phyloP scores from a whole-genome alignment of 2,797 vertebrate genomes.

The Mionectes olivaceus region DNA sequence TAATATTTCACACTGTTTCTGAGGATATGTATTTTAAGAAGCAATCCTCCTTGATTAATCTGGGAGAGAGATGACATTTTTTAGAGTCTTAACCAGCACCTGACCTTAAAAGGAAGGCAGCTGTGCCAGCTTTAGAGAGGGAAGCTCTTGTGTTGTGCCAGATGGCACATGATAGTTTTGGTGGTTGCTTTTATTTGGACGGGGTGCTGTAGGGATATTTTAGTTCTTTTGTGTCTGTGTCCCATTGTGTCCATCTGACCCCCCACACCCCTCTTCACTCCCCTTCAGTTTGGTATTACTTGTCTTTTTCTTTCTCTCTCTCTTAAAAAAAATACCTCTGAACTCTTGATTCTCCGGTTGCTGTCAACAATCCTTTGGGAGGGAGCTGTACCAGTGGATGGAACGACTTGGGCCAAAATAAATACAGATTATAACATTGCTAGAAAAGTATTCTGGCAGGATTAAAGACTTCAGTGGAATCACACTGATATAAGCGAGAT shows the following conservation, averaged over 20 bases:
- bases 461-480: neutral
- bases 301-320: neutral
- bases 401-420: neutral
- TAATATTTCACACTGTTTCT: neutral
- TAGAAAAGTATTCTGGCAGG: neutral
- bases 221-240: neutral
- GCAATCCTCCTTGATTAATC: neutral
- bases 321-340: neutral
- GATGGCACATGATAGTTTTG: neutral
- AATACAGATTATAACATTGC: neutral
- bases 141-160: neutral
- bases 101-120: neutral
- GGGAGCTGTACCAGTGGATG: neutral
- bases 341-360: neutral
- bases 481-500: neutral
- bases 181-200: neutral
- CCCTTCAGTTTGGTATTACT: accelerated
- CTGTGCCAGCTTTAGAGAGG: neutral
- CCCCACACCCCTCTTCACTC: no score
- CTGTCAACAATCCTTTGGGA: neutral
- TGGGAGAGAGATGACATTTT: neutral
- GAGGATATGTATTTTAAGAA: neutral
- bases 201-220: neutral
- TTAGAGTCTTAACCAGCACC: neutral
- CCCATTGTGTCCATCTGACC: neutral